Evolutionary conservation across 2,888 invertebrate genomes (phyloP), one percentile per base, ranked within the genome.

Genomic region (Heliconius erato): DNA sequence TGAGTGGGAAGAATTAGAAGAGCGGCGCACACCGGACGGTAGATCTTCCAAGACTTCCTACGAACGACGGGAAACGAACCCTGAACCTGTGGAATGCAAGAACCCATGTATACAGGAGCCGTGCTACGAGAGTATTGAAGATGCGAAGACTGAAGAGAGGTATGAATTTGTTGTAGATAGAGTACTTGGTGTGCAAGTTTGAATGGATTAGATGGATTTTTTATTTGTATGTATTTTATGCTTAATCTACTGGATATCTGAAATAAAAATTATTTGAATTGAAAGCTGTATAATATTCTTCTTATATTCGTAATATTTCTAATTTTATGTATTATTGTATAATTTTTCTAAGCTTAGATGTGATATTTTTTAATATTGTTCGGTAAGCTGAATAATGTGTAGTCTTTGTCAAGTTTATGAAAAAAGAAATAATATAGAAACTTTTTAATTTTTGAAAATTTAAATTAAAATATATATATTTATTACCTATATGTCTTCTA

Each of bases 111-210:
- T 94, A 74, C 87, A 88, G 2, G 90, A 90, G 71, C 88, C 90
- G 6, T 84, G 87, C 84, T 88, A 77, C 26, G 83, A 88, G 85
- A 88, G 88, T 74, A 85, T 86, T 23, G 86, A 86, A 65, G 89
- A 90, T 84, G 86, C 82, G 84, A 94, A 95, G 93, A 92, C 93
- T 93, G 95, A 94, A 86, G 94, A 94, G 89, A 97, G 97, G 91
- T 98, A 97, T 94, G 98, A 98, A 87, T 98, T 98, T 93, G 98
- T 98, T 86, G 97, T 98, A 86, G 98, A 98, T 94, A 97, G 98
- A 92, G 97, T 97, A 84, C 96, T 98, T 89, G 98, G 98, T 90
- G 98, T 98, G 88, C 98, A 98, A 96, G 98, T 98, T 91, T 98
- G 96, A 97, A 84, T 82, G 69, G 68, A 71, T 81, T 77, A 77